Percentiles rank a stretch among this genome's conserved stretches.
Conservation (phyloP, 1,140 invertebrate species). For the Ceratina australensis region DNA sequence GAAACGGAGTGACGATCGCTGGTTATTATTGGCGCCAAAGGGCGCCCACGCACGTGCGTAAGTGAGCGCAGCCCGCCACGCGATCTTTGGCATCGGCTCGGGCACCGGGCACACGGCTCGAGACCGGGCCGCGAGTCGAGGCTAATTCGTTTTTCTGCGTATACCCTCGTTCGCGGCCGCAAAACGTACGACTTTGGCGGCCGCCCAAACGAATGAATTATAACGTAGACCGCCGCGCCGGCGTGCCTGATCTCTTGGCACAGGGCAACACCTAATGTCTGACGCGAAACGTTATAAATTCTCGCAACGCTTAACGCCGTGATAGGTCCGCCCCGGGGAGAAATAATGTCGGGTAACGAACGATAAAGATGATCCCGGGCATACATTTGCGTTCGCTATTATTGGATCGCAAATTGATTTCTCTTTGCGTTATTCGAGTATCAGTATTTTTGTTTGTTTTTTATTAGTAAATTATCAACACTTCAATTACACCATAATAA, state of each 20-base stretch:
- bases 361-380: conserved; percentile 17
- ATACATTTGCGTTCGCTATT: not conserved
- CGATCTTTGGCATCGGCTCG: conserved; percentile 53
- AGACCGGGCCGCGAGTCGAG: not conserved
- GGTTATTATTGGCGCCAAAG: conserved; percentile 65
- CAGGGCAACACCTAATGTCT: conserved; percentile 12
- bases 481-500: no score
- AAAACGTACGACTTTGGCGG: conserved; percentile 53
- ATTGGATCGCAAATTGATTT: not conserved
- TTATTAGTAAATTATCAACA: no score
- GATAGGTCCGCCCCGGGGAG: conserved; percentile 15
- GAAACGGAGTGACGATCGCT: conserved; percentile 54
- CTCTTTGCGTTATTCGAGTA: no score
- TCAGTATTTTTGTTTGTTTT: no score
- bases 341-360: not conserved
- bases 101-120: not conserved
- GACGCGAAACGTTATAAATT: conserved; percentile 42
- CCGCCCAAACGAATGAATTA: conserved; percentile 56
- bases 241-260: conserved; percentile 43
- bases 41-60: conserved; percentile 60
- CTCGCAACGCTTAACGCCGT: conserved; percentile 47
- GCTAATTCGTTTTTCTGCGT: conserved; percentile 58
- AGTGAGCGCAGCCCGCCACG: conserved; percentile 56
- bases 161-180: conserved; percentile 17
- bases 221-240: conserved; percentile 41